Conservation (phyloP, 2,797 vertebrate genomes). For the Lycodopsis pacificus region DNA sequence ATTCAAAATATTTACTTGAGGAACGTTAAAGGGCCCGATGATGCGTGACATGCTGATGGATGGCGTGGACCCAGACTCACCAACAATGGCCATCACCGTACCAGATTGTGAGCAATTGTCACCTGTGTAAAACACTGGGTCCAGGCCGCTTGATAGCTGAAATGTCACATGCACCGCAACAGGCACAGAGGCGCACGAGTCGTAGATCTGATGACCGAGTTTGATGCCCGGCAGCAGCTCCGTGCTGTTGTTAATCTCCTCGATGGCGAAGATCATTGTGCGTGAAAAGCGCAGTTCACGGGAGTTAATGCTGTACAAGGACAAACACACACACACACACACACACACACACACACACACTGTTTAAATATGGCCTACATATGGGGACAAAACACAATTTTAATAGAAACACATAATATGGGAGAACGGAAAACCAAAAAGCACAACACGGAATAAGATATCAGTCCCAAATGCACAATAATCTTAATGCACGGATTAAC, state of each 20-base stretch:
- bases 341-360: not conserved
- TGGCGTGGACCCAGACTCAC: slow-evolving; percentile 76
- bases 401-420: not conserved
- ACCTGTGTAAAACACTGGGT: slow-evolving; percentile 27
- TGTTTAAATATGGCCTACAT: not conserved
- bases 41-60: slow-evolving; percentile 78
- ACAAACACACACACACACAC: not conserved
- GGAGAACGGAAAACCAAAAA: not conserved
- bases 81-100: slow-evolving; percentile 63
- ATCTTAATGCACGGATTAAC: not conserved
- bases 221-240: slow-evolving; percentile 66
- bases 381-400: not conserved
- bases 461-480: not conserved
- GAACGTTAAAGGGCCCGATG: slow-evolving; percentile 68
- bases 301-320: slow-evolving; percentile 44
- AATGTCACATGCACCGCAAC: slow-evolving; percentile 59
- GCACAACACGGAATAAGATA: not conserved
- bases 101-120: slow-evolving; percentile 53
- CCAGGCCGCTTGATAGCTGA: slow-evolving; percentile 63
- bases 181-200: slow-evolving; percentile 68
- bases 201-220: slow-evolving; percentile 71
- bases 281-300: slow-evolving; percentile 70
- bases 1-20: slow-evolving; percentile 64
- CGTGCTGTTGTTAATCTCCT: slow-evolving; percentile 76
- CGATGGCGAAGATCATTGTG: slow-evolving; percentile 70